These are phyloP conservation scores for Dipodomys spectabilis DNA, from an alignment of 2,113 vertebrate species.

Conservation along the genomic window DNA sequence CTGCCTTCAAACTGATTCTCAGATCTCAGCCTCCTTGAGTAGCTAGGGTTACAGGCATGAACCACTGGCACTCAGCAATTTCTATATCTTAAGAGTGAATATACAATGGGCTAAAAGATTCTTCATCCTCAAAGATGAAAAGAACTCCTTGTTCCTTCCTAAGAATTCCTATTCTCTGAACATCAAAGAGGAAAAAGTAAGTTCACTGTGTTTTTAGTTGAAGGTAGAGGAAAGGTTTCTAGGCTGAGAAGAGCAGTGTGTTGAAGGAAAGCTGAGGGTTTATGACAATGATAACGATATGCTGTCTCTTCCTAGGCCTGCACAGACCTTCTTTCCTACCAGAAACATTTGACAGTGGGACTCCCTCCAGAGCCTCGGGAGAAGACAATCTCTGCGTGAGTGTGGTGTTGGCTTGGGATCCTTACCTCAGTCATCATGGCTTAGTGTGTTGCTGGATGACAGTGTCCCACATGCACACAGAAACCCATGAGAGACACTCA, in stretches of 20 bases:
- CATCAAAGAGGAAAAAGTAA: neutral
- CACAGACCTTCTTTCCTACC: slow-evolving; percentile 94
- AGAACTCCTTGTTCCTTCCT: neutral
- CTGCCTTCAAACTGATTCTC: too few species aligned
- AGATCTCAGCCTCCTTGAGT: too few species aligned
- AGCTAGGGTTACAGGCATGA: too few species aligned
- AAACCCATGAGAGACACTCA: neutral
- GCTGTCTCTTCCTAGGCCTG: slow-evolving; percentile 90
- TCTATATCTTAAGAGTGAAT: slow-evolving; percentile 30
- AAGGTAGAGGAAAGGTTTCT: slow-evolving; percentile 1
- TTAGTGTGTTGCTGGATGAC: neutral
- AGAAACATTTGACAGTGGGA: slow-evolving; percentile 97
- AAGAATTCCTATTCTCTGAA: slow-evolving; percentile 41
- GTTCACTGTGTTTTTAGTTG: neutral
- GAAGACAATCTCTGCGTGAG: slow-evolving; percentile 94
- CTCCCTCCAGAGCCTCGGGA: slow-evolving; percentile 96
- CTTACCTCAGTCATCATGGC: neutral
- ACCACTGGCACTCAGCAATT: too few species aligned
- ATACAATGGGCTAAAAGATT: neutral
- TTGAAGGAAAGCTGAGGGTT: neutral
- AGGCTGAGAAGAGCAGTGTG: neutral
- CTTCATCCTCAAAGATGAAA: slow-evolving; percentile 23
- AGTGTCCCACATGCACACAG: neutral
- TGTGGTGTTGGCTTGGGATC: slow-evolving; percentile 50
- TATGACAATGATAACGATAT: slow-evolving; percentile 12